Conservation (phyloP, 2,888 invertebrate species). For the Cerceris rybyensis region DNA sequence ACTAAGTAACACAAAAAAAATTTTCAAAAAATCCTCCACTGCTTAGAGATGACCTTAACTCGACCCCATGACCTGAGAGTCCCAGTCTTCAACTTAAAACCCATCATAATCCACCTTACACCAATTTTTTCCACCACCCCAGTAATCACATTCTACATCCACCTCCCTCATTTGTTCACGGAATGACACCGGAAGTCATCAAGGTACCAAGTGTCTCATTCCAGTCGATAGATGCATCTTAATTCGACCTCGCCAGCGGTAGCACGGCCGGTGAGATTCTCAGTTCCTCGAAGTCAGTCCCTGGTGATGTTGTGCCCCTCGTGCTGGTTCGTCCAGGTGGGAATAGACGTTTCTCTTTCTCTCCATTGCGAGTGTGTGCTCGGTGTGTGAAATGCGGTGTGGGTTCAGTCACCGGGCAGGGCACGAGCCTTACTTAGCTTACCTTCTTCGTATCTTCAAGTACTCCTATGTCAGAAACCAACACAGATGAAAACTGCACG, state of each 20-base stretch:
- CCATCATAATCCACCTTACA: too few relatives aligned
- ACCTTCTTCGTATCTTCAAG: constrained; percentile 67
- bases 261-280: constrained; percentile 59
- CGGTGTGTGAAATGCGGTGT: constrained; percentile 62
- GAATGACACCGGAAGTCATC: constrained; percentile 44
- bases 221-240: constrained; percentile 55
- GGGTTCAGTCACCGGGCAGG: constrained; percentile 77
- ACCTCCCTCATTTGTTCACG: constrained; percentile 1
- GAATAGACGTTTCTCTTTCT: not conserved
- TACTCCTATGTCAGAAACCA: constrained; percentile 62
- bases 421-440: constrained; percentile 69
- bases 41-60: too few relatives aligned
- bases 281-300: constrained; percentile 53
- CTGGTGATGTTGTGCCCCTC: constrained; percentile 25
- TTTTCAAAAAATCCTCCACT: too few relatives aligned
- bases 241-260: constrained; percentile 55
- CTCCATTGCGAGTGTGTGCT: constrained; percentile 4
- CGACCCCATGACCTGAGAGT: too few relatives aligned
- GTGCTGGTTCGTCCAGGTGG: not conserved
- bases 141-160: constrained; percentile 2
- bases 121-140: too few relatives aligned
- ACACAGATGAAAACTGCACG: constrained; percentile 21
- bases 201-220: constrained; percentile 13
- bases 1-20: too few relatives aligned
- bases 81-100: too few relatives aligned